A percentile compares a stretch with the other conserved stretches of the same genome.
phyloP scores from a whole-genome alignment of 2,113 vertebrate genomes.

The Notothenia rossii region DNA sequence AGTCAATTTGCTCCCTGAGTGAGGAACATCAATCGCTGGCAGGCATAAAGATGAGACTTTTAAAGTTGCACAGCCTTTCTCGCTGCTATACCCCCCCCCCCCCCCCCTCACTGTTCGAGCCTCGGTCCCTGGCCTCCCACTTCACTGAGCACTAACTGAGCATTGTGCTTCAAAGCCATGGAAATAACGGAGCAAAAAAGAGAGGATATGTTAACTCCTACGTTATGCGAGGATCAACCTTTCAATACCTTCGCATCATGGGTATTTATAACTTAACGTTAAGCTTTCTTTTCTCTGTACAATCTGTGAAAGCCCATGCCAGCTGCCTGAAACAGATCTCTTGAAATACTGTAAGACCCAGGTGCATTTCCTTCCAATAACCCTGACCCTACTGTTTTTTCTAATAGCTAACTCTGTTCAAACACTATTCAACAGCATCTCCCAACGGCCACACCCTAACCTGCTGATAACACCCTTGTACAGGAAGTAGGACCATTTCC shows the following conservation, averaged over 20 bases:
- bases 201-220: slow-evolving; percentile 2
- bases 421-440: slow-evolving; percentile 28
- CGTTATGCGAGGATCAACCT: slow-evolving; percentile 29
- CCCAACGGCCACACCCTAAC: slow-evolving; percentile 50
- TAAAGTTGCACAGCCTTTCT: slow-evolving; percentile 56
- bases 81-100: not conserved
- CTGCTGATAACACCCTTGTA: slow-evolving; percentile 29
- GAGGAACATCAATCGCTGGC: slow-evolving; percentile 73
- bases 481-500: slow-evolving; percentile 46
- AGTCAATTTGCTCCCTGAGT: slow-evolving; percentile 77
- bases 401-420: slow-evolving; percentile 2
- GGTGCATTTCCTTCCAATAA: slow-evolving; percentile 34
- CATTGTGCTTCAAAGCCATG: slow-evolving; percentile 50
- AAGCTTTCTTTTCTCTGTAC: not conserved
- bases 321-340: slow-evolving; percentile 39
- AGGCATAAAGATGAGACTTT: slow-evolving; percentile 72
- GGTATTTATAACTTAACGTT: slow-evolving; percentile 12
- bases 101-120: slow-evolving; percentile 11
- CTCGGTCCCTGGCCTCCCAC: slow-evolving; percentile 40
- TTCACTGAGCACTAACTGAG: slow-evolving; percentile 56
- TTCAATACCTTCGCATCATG: not conserved
- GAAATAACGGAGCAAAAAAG: slow-evolving; percentile 36
- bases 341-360: slow-evolving; percentile 45
- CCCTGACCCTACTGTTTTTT: not conserved
- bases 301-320: slow-evolving; percentile 5